Conservation (phyloP, 2,113 vertebrate genomes). For the Melanotaenia duboulayi region DNA sequence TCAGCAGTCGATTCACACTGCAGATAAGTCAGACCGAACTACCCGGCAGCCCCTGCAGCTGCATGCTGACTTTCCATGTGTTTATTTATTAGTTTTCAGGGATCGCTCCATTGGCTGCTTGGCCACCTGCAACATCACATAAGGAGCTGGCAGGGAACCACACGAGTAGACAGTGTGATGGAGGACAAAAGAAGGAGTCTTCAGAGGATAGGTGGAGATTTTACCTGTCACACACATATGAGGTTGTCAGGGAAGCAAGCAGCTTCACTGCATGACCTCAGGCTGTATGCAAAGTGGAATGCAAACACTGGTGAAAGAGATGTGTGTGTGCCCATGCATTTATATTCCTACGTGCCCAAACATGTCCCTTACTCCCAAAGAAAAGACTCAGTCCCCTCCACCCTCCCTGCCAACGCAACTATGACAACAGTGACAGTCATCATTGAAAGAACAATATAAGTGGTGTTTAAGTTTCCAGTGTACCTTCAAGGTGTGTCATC, state of each 20-base stretch:
- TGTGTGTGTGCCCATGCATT: conserved; percentile 17
- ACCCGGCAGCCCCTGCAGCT: conserved; percentile 60
- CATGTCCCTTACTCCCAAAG: conserved; percentile 27
- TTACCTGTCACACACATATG: not conserved
- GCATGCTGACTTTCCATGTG: conserved; percentile 44
- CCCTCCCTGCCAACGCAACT: conserved; percentile 9
- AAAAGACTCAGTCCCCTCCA: not conserved
- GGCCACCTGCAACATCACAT: conserved; percentile 47
- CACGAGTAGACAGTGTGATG: not conserved
- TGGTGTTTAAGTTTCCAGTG: conserved; percentile 19
- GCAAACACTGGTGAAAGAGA: conserved; percentile 43
- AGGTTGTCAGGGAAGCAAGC: conserved; percentile 34
- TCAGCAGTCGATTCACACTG: conserved; percentile 35
- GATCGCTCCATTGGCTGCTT: conserved; percentile 56
- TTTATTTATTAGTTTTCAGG: conserved; percentile 56
- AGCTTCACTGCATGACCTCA: conserved; percentile 38
- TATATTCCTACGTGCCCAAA: conserved; percentile 35
- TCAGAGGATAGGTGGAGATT: not conserved
- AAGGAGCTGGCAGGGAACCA: conserved; percentile 7
- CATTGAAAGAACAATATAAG: conserved; percentile 37
- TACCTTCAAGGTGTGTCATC: conserved; percentile 45
- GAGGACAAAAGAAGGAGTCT: conserved; percentile 11
- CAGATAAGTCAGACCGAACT: conserved; percentile 51
- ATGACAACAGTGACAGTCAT: conserved; percentile 12
- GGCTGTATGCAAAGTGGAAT: conserved; percentile 64